Evolutionary conservation across 1,140 invertebrate genomes (phyloP).

Genomic region (Homalodisca vitripennis): DNA sequence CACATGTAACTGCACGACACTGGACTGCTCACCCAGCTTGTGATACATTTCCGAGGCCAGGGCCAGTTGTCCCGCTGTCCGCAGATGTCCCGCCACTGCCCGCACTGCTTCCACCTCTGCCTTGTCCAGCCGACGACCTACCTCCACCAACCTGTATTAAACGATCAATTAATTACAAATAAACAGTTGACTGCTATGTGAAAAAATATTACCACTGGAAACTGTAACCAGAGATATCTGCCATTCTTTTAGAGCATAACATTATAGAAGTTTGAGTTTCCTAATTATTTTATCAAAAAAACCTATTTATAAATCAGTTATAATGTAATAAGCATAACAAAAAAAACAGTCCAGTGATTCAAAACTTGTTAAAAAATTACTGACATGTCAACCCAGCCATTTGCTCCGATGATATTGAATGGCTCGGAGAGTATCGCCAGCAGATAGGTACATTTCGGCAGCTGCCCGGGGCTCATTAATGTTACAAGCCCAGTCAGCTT

Average conservation of each 20-base stretch:
- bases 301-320: too few species aligned
- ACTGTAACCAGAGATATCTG: too few species aligned
- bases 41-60: conserved; percentile 82
- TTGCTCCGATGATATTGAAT: conserved; percentile 92
- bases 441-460: conserved; percentile 94
- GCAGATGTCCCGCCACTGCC: conserved; percentile 73
- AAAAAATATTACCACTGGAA: too few species aligned
- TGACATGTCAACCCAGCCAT: conserved; percentile 92
- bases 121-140: conserved; percentile 82
- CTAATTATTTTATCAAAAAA: too few species aligned
- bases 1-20: conserved; percentile 77
- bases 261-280: too few species aligned
- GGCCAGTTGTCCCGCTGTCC: conserved; percentile 66
- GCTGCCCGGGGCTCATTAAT: conserved; percentile 94
- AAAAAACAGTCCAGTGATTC: too few species aligned
- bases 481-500: conserved; percentile 96
- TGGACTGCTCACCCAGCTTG: conserved; percentile 58
- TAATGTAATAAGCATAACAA: too few species aligned
- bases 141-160: conserved; percentile 84
- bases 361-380: too few species aligned
- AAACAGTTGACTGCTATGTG: too few species aligned
- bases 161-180: too few species aligned
- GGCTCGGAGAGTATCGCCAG: conserved; percentile 87
- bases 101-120: conserved; percentile 72
- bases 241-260: too few species aligned